phyloP scores from a whole-genome alignment of 2,888 invertebrate genomes.

The Platycheirus albimanus region DNA sequence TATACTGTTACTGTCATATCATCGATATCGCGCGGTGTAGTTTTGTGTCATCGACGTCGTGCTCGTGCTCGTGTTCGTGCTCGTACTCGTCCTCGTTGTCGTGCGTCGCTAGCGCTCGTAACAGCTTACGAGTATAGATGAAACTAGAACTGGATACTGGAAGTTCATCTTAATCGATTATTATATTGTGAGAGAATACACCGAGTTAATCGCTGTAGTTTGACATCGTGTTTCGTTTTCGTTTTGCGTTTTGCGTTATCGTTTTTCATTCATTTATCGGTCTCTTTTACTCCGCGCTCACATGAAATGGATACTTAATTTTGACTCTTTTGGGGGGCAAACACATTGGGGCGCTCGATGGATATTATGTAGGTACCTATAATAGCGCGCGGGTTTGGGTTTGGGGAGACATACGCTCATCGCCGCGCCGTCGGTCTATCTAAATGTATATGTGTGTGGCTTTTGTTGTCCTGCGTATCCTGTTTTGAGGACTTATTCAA shows the following conservation, averaged over 20 bases:
- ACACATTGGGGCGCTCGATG: neutral
- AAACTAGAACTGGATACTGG: conserved; percentile 22
- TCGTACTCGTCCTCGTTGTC: too few relatives aligned
- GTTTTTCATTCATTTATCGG: conserved; percentile 55
- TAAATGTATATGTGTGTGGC: conserved; percentile 42
- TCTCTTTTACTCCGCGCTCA: conserved; percentile 63
- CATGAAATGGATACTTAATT: conserved; percentile 70
- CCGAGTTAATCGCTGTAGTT: conserved; percentile 66
- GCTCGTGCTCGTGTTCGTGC: too few relatives aligned
- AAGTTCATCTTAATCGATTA: conserved; percentile 74
- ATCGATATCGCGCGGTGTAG: conserved; percentile 59
- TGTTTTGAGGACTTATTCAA: conserved; percentile 68
- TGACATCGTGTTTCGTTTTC: conserved; percentile 65
- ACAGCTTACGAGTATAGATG: too few relatives aligned
- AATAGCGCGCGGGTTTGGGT: neutral
- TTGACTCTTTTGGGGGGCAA: conserved; percentile 41
- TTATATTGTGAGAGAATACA: conserved; percentile 62
- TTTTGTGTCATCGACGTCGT: conserved; percentile 62
- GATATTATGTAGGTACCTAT: too few relatives aligned
- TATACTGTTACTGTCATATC: conserved; percentile 49
- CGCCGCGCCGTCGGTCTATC: conserved; percentile 15
- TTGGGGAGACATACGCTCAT: conserved; percentile 31
- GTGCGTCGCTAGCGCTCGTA: too few relatives aligned
- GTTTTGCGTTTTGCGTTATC: conserved; percentile 53
- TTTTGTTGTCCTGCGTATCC: conserved; percentile 74